Base-by-base conservation (phyloP, 2,113 vertebrate genomes). In the Origma solitaria region DNA sequence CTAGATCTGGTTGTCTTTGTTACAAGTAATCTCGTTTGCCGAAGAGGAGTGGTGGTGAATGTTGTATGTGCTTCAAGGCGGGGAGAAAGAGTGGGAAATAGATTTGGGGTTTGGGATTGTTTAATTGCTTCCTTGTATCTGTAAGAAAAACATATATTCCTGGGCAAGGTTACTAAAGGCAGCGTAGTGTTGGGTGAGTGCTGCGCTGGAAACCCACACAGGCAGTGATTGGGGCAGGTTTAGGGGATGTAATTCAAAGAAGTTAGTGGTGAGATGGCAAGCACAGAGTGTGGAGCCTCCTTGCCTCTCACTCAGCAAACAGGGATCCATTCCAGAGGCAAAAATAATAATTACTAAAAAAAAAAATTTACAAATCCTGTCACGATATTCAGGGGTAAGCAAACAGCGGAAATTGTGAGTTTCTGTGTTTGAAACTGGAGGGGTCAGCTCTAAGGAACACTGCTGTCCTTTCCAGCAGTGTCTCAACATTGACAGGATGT, bases 401-500 rank as follows among this genome's bases (percentile, higher is more conserved):
- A 60, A 57, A n/a, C 18, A 40, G 69, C 33, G 62, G 87, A 95
- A 95, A 69, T 65, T 3, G 24, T 15, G 51, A 84, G 45, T 81
- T 88, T 62, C 37, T 68, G 17, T 57, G 58, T 80, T 94, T 88
- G 69, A 49, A 58, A 35, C 15, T 7, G 13, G 53, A 16, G 47
- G 40, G 40, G 8, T 82, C 21, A 66, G 27, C 62, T 86, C 47
- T 25, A 5, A 91, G 54, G 78, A 87, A 83, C 86, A 58, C 10
- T 58, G 75, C 78, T 15, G 15, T 70, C 84, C 82, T 83, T 92
- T 93, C 87, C 94, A 83, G 7, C 42, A 54, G 82, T 37, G 54
- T 89, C 82, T 90, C 88, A 92, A 51, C 93, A 71, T 56, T 96
- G 95, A 90, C 87, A 94, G 94, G 96, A 94, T 95, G 92, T 92